Evolutionary conservation across 2,888 invertebrate species (phyloP).

Genomic region (Tillus elongatus): DNA sequence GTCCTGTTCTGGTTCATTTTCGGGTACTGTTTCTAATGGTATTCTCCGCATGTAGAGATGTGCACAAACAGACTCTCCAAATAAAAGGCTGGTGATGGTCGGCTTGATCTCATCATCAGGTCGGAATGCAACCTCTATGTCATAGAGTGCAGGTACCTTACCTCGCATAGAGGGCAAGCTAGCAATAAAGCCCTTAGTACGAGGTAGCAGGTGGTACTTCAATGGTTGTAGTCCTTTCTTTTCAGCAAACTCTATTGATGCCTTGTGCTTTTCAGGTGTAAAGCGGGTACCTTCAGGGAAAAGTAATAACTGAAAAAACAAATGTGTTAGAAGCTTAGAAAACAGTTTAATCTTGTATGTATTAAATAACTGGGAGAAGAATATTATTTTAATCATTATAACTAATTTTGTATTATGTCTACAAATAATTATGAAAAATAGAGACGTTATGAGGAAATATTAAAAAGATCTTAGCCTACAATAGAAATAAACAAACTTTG

Average conservation of each 20-base stretch:
- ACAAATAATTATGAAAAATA: too few species aligned
- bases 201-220: constrained; percentile 85
- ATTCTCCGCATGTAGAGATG: constrained; percentile 74
- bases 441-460: too few species aligned
- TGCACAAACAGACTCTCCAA: constrained; percentile 62
- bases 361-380: too few species aligned
- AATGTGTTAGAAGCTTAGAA: too few species aligned
- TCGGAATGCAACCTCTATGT: constrained; percentile 68
- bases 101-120: constrained; percentile 58
- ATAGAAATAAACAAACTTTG: too few species aligned
- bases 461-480: too few species aligned
- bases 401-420: too few species aligned
- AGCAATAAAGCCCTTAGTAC: constrained; percentile 88
- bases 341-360: too few species aligned
- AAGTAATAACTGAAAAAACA: constrained; percentile 63
- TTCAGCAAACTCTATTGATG: constrained; percentile 77
- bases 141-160: constrained; percentile 75
- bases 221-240: constrained; percentile 76
- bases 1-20: constrained; percentile 61
- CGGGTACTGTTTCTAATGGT: constrained; percentile 70
- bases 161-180: constrained; percentile 74
- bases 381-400: too few species aligned
- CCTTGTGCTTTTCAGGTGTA: constrained; percentile 76
- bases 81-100: constrained; percentile 68
- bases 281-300: constrained; percentile 93